phyloP scores from a whole-genome alignment of 2,888 invertebrate species.

The Drosophila stalkeri region DNA sequence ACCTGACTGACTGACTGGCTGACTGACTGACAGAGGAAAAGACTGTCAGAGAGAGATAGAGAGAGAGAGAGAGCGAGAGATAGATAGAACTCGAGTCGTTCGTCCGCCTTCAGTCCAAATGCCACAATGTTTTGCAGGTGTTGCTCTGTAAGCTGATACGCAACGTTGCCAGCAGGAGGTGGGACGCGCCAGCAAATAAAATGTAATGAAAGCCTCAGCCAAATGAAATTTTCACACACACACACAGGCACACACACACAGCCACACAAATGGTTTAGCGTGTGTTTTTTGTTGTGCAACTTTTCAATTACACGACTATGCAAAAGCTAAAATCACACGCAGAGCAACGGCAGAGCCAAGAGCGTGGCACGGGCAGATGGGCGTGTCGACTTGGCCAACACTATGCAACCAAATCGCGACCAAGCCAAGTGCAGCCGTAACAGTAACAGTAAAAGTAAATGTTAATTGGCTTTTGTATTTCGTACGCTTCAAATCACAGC shows the following conservation, averaged over 20 bases:
- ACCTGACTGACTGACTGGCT: neutral
- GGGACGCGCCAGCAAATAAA: constrained; percentile 51
- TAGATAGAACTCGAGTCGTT: neutral
- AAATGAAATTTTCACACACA: constrained; percentile 63
- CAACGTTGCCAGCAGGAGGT: constrained; percentile 5
- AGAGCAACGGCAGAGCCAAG: neutral
- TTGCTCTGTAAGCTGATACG: constrained; percentile 31
- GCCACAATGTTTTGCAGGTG: constrained; percentile 33
- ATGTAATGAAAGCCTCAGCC: constrained; percentile 62
- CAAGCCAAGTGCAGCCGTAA: constrained; percentile 29
- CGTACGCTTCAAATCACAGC: constrained; percentile 24
- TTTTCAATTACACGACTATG: constrained; percentile 64
- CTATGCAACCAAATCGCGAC: constrained; percentile 8
- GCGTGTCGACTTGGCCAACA: constrained; percentile 1
- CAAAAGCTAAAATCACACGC: constrained; percentile 63
- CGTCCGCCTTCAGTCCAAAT: neutral
- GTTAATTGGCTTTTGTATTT: constrained; percentile 56
- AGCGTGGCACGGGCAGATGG: neutral
- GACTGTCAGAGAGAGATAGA: neutral
- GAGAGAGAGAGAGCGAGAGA: neutral
- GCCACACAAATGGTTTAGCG: constrained; percentile 10
- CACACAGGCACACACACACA: constrained; percentile 11
- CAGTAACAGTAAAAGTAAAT: constrained; percentile 43
- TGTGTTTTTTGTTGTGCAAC: constrained; percentile 50
- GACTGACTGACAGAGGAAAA: neutral